Evolutionary conservation across 1,140 invertebrate genomes (phyloP), one percentile per base, ranked within the genome.

Genomic region (Plodia interpunctella): DNA sequence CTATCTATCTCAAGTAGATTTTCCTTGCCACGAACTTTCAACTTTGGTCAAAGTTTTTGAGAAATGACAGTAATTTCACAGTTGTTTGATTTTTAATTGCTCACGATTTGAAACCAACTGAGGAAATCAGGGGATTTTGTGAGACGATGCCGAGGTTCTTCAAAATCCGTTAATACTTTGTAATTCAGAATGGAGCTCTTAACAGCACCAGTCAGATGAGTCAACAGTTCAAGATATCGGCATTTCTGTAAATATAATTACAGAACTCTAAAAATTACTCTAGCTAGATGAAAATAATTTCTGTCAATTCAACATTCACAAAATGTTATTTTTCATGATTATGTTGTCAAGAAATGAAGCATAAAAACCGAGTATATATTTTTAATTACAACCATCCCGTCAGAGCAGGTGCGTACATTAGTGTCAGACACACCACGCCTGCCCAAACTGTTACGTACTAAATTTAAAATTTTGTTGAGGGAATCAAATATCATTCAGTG

Each of bases 401-500:
- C 38, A 2, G 13, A 44, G 38, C 38, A 44, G 38, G 38, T 44
- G 38, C 15, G 15, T 44, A 17, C 38, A 44, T 44, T 53, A 53
- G 19, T 53, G 51, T 21, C 19, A 20, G 18, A 21, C 17, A 11
- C 38, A 50, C 35, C 44, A 59, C 54, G 49, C 53, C 55, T 65
- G 60, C 52, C 56, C 6, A 44, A 57, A 63, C 64, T 66, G 63
- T 66, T 66, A 68, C 62, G 18, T 30, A 52, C 66, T 79, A 81
- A 80, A 76, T 76, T 78, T 80, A 83, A 74, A 81, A 72, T 80
- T 79, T 80, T 66, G 71, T 70, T 63, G 67, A 61, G 61, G 67
- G 70, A 72, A 85, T 83, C 77, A 78, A 80, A 85, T 81, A 74
- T 70, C 76, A 67, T 74, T 73, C 63, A 65, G 70, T 82, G 69